Conservation (phyloP, 2,888 invertebrate species). For the Hoplodrina blanda region DNA sequence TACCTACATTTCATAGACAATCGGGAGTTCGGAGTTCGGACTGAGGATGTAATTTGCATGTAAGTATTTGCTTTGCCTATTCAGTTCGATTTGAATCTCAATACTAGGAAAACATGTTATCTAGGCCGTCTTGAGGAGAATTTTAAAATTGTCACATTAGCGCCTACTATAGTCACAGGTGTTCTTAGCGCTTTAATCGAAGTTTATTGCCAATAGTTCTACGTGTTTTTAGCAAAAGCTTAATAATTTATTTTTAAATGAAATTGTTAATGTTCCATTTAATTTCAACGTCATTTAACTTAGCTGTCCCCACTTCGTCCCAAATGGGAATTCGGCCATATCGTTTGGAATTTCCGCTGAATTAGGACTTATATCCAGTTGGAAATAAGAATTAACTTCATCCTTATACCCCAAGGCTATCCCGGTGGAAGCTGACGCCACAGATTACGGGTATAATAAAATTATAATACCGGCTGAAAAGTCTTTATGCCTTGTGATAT, state of each 20-base stretch:
- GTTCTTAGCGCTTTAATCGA: constrained; percentile 21
- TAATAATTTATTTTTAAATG: neutral
- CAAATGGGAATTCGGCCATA: constrained; percentile 10
- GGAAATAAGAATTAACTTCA: constrained; percentile 58
- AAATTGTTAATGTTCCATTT: neutral
- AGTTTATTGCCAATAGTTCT: constrained; percentile 4
- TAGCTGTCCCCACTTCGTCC: neutral
- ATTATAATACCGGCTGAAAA: constrained; percentile 33
- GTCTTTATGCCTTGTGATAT: constrained; percentile 12
- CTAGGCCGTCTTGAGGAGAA: constrained; percentile 8
- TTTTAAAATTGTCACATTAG: constrained; percentile 43
- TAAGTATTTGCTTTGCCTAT: neutral
- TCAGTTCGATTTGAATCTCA: neutral
- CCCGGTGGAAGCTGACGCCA: constrained; percentile 13
- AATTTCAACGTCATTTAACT: constrained; percentile 14
- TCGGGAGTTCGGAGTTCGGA: neutral
- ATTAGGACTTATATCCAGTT: constrained; percentile 39
- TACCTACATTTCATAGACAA: neutral
- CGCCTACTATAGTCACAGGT: constrained; percentile 38
- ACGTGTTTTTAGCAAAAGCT: neutral
- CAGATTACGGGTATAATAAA: constrained; percentile 43
- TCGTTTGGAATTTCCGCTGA: constrained; percentile 40
- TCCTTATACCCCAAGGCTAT: constrained; percentile 19
- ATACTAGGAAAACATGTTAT: constrained; percentile 23
- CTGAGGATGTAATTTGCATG: neutral